Evolutionary conservation across 2,888 invertebrate genomes (phyloP), one percentile per base, ranked within the genome.

Genomic region (Lycocerus yunnanus): DNA sequence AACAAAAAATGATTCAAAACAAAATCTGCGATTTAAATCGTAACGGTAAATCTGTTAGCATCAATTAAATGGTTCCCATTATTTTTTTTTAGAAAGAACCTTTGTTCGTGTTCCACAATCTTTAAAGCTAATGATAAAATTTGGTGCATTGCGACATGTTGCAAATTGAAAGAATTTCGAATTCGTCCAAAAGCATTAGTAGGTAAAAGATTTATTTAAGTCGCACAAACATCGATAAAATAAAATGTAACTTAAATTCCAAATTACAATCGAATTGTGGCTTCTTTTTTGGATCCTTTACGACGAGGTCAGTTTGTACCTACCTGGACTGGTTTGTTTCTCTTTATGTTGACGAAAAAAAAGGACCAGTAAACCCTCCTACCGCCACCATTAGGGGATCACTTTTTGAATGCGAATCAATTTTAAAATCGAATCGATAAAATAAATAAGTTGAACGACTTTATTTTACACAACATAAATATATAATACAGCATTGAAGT

Each of bases 71-170:
- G 20, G 18, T 8, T 63, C 61, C n/a, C 18, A 18, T 63, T 18
- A 43, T 43, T 43, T 20, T 60, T 63, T 20, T n/a, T n/a, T 24
- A n/a, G 0, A 16, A 63, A 63, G 8, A 63, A 2, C 16, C n/a
- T 63, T 18, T 15, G 61, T 63, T 63, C 18, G 61, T 63, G 18
- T 18, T 63, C 18, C 18, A 63, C 61, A 18, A 63, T 63, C 61
- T 63, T 63, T 63, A 63, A 63, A 63, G 18, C 61, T 63, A 63
- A 63, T 63, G 61, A 63, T 63, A 63, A 63, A n/a, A 63, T 63
- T 63, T 63, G 61, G 61, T 63, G 61, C 61, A 63, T 63, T 63
- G 61, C 61, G 61, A 63, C 61, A 63, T 63, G 61, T 63, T 63
- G 61, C 61, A 63, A 63, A 63, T 63, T 63, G 61, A 63, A 63